A percentile compares a stretch with the other conserved stretches of the same genome.
phyloP scores from a whole-genome alignment of 1,140 invertebrate species.

The Penaeus chinensis region DNA sequence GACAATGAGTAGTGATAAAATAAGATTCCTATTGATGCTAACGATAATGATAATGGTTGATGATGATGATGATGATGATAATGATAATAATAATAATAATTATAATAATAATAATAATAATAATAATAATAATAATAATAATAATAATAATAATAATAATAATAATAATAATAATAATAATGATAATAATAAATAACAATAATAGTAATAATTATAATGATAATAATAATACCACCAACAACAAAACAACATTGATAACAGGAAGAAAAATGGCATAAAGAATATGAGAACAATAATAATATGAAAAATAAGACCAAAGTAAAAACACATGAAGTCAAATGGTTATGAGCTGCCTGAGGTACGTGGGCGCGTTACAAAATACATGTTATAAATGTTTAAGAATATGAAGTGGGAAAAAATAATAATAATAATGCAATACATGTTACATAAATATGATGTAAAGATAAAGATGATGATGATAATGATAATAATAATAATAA shows the following conservation, averaged over 20 bases:
- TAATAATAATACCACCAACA: not conserved
- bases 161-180: not conserved
- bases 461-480: too few relatives aligned
- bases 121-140: not conserved
- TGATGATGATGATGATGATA: not conserved
- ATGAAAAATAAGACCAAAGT: not conserved
- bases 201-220: constrained; percentile 2
- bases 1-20: too few relatives aligned
- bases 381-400: not conserved
- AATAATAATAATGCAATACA: too few relatives aligned
- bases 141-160: constrained; percentile 3
- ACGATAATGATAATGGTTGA: not conserved
- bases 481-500: too few relatives aligned
- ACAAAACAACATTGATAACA: not conserved
- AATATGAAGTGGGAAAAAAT: not conserved
- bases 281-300: not conserved
- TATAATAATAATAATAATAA: not conserved
- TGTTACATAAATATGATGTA: too few relatives aligned
- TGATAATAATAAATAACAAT: not conserved
- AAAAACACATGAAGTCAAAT: not conserved
- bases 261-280: too few relatives aligned
- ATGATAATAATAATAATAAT: not conserved
- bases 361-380: not conserved
- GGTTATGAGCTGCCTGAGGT: not conserved
- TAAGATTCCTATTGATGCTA: too few relatives aligned